A percentile compares a stretch with the other conserved stretches of the same genome.
These are phyloP conservation scores for Callorhinus ursinus DNA, from an alignment of 2,113 vertebrate genomes.

Conservation along the genomic window DNA sequence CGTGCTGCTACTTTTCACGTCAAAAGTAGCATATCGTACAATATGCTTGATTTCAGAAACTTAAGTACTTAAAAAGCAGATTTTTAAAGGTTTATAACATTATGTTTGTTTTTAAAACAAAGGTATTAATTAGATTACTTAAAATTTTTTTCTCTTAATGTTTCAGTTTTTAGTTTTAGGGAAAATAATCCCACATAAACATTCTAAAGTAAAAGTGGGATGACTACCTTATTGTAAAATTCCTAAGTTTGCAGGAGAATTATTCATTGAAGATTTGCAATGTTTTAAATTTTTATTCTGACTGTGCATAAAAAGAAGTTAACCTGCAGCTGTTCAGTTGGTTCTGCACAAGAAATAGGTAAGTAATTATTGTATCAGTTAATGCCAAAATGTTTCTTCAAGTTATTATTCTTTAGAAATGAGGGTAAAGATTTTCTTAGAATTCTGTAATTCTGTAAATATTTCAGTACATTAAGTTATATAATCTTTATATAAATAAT, in stretches of 20 bases:
- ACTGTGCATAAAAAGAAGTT: conserved; percentile 12
- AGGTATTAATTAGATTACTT: conserved; percentile 57
- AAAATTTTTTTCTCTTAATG: background rate
- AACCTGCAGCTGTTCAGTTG: background rate
- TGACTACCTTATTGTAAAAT: conserved; percentile 49
- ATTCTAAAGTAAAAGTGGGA: conserved; percentile 43
- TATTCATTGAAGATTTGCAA: conserved; percentile 1
- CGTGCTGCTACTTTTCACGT: conserved; percentile 76
- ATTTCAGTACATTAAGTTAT: conserved; percentile 48
- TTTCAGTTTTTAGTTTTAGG: conserved; percentile 67
- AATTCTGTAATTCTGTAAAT: conserved; percentile 60
- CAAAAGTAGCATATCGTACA: conserved; percentile 75
- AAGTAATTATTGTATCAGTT: conserved; percentile 37
- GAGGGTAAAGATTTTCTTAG: conserved; percentile 43
- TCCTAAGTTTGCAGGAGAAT: conserved; percentile 36
- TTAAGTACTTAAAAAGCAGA: conserved; percentile 49
- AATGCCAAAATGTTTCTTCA: conserved; percentile 51
- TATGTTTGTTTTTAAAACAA: conserved; percentile 55
- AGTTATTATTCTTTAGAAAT: conserved; percentile 67
- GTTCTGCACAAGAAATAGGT: background rate
- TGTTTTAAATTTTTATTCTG: conserved; percentile 59
- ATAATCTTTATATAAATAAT: conserved; percentile 66
- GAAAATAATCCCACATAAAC: conserved; percentile 18
- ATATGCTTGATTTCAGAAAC: conserved; percentile 70
- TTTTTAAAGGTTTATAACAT: conserved; percentile 44